Base-by-base conservation (phyloP, 2,888 invertebrate species). In the Carterocephalus palaemon region DNA sequence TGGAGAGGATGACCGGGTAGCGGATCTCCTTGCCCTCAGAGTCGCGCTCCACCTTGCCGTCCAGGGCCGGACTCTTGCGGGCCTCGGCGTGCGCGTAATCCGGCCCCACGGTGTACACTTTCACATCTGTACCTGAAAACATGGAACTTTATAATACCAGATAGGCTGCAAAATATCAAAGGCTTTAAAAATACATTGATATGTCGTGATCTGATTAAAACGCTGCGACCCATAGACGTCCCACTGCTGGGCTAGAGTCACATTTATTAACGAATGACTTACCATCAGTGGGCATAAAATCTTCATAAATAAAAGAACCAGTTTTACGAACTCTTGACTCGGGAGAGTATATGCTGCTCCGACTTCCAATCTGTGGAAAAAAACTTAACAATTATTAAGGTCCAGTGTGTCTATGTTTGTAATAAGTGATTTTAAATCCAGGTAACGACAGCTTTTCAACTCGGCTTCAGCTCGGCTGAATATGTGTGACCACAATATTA, bases 211-310 rank as follows among this genome's bases (percentile, higher is more conserved):
- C n/a, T n/a, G n/a, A n/a, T n/a, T n/a, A n/a, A n/a, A n/a, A n/a
- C n/a, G n/a, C n/a, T n/a, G n/a, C n/a, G n/a, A n/a, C n/a, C n/a
- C n/a, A n/a, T n/a, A n/a, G n/a, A n/a, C n/a, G n/a, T n/a, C n/a
- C n/a, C n/a, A n/a, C n/a, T n/a, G n/a, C n/a, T n/a, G n/a, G n/a
- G n/a, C n/a, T n/a, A n/a, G n/a, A n/a, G n/a, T n/a, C n/a, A n/a
- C n/a, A n/a, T n/a, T n/a, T n/a, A n/a, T 28, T 5, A 0, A 23
- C 4, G 12, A 15, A n/a, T 16, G 7, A 15, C 88, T 88, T 88
- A 85, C 99, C 99, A 90, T 99, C 99, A 22, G 99, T 99, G 3
- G 99, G 99, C 98, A 99, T 99, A 81, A 99, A 99, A 82, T 99
- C 99, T 89, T 99, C 99, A 77, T 99, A 99, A 71, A 99, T 98